phyloP scores from a whole-genome alignment of 2,797 vertebrate species.

The Typhlichthys eigenmanni region DNA sequence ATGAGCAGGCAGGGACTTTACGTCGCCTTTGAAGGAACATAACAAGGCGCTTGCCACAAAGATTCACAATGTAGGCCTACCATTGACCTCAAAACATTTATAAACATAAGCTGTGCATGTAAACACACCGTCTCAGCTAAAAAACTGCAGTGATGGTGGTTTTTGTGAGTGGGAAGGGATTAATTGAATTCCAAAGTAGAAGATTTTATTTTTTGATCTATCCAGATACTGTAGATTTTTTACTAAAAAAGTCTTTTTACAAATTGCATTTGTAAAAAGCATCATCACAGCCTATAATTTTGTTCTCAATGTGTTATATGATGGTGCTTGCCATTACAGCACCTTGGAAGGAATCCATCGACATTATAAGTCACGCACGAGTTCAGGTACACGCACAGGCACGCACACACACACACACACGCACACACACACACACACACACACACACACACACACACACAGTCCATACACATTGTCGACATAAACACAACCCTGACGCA shows the following conservation, averaged over 20 bases:
- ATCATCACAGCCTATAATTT: conserved; percentile 54
- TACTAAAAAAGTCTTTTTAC: conserved; percentile 53
- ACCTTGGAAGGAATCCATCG: conserved; percentile 50
- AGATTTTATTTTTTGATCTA: conserved; percentile 56
- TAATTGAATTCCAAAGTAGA: conserved; percentile 53
- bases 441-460: conserved; percentile 19
- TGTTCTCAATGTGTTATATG: conserved; percentile 63
- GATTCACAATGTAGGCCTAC: conserved; percentile 34
- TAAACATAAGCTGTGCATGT: conserved; percentile 41
- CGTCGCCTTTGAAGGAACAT: conserved; percentile 49
- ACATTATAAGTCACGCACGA: conserved; percentile 21
- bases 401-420: too few species aligned
- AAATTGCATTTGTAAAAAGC: conserved; percentile 41
- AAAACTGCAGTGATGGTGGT: conserved; percentile 48
- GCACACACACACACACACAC: conserved; percentile 13
- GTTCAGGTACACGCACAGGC: conserved; percentile 14
- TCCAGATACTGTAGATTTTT: conserved; percentile 52
- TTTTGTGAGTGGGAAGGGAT: conserved; percentile 42
- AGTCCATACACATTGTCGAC: conserved; percentile 10
- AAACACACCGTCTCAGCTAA: conserved; percentile 48
- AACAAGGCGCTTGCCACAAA: conserved; percentile 37
- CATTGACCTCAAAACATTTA: conserved; percentile 65
- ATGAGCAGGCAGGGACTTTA: conserved; percentile 51
- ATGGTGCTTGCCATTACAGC: conserved; percentile 46
- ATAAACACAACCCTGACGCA: conserved; percentile 22